phyloP scores from a whole-genome alignment of 2,113 vertebrate genomes.

The Numenius arquata region DNA sequence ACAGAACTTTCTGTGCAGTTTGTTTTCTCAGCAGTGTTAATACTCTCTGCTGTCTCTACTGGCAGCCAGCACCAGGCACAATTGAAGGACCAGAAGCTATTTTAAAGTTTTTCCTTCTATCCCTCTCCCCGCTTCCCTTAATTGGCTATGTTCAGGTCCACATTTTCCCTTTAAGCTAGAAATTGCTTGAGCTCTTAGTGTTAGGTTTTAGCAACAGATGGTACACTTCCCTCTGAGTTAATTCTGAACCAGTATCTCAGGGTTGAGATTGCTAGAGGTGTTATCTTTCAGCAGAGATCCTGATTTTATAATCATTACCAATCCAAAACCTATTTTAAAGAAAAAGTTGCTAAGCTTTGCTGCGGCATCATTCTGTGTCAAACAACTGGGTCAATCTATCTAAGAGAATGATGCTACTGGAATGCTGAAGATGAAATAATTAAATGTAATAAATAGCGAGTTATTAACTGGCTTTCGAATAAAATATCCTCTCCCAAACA shows the following conservation, averaged over 20 bases:
- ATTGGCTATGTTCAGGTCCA: constrained; percentile 26
- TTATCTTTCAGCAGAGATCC: constrained; percentile 31
- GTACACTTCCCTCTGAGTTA: constrained; percentile 39
- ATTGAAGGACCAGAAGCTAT: background rate
- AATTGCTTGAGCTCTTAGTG: constrained; percentile 8
- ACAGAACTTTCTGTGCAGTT: background rate
- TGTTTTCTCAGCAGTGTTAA: background rate
- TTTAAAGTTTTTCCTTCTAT: constrained; percentile 13
- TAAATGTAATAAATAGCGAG: background rate
- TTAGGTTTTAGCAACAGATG: constrained; percentile 52
- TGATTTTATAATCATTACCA: constrained; percentile 39
- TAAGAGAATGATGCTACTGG: background rate
- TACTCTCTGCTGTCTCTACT: background rate
- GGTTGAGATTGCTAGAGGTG: constrained; percentile 34
- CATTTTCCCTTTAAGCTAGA: background rate
- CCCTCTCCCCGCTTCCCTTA: background rate
- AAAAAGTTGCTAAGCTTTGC: background rate
- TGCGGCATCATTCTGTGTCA: background rate
- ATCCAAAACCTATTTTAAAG: background rate
- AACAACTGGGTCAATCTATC: background rate
- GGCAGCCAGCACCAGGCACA: background rate
- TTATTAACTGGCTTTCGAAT: background rate
- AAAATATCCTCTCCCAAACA: background rate
- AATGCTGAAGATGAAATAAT: background rate
- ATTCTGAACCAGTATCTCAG: constrained; percentile 31